Conservation (phyloP, 2,113 vertebrate genomes). For the Ptilonorhynchus violaceus region DNA sequence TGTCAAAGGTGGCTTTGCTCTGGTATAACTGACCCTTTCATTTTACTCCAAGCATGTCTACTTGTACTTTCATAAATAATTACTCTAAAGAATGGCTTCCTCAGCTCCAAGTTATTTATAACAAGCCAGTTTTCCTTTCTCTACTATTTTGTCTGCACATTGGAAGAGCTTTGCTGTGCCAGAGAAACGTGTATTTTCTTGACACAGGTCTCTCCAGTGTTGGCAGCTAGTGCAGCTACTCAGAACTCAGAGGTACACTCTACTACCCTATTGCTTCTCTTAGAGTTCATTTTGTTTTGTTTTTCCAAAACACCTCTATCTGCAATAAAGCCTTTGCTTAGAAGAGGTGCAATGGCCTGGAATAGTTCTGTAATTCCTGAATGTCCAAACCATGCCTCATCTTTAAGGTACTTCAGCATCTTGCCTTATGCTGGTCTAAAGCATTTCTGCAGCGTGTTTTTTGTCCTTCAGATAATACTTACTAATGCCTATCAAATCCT, state of each 20-base stretch:
- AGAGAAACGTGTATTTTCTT: neutral
- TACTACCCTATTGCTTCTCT: neutral
- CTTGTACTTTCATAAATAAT: neutral
- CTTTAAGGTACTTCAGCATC: neutral
- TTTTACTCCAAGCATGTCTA: neutral
- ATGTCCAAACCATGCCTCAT: neutral
- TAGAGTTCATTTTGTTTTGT: neutral
- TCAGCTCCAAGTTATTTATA: neutral
- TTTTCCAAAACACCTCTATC: neutral
- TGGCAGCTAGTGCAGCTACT: neutral
- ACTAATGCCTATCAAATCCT: neutral
- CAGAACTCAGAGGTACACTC: neutral
- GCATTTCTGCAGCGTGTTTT: neutral
- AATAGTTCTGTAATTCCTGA: neutral
- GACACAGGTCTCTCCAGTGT: neutral
- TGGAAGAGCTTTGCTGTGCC: neutral
- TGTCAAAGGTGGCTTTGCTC: neutral
- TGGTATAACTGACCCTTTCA: neutral
- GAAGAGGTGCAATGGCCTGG: neutral
- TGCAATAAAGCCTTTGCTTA: neutral
- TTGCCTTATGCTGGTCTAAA: neutral
- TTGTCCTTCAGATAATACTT: neutral
- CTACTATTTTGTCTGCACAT: neutral
- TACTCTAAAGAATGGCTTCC: neutral
- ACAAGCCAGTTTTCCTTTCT: neutral